Percentiles rank a stretch among this genome's conserved stretches.
Conservation (phyloP, 2,797 vertebrate genomes). For the Molossus alvarezi region DNA sequence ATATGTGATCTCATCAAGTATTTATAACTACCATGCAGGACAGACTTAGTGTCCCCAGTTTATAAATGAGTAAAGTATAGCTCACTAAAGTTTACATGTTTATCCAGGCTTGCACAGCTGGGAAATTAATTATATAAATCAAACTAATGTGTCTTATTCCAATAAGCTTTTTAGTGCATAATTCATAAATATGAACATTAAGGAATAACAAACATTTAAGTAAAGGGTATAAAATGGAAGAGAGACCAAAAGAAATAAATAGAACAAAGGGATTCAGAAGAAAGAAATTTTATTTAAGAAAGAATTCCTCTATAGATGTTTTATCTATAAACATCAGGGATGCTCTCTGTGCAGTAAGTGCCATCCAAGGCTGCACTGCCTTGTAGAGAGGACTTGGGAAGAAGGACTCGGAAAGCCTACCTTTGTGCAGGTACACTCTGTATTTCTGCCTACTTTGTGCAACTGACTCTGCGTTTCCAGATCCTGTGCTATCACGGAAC, state of each 20-base stretch:
- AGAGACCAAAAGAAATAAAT: not conserved
- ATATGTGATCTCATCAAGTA: not conserved
- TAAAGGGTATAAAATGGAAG: not conserved
- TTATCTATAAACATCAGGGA: not conserved
- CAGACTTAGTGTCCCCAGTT: not conserved
- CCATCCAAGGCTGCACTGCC: not conserved
- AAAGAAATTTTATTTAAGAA: not conserved
- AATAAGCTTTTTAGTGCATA: not conserved
- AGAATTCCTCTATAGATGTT: not conserved
- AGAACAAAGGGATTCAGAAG: not conserved
- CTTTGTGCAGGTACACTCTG: not conserved
- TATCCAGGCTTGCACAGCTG: not conserved
- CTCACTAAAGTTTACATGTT: not conserved
- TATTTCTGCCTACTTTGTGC: not conserved
- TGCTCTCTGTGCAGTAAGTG: not conserved
- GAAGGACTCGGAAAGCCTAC: not conserved
- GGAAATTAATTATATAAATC: constrained; percentile 9
- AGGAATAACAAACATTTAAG: not conserved
- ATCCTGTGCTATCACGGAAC: not conserved
- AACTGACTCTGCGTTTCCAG: not conserved
- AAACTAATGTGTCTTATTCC: constrained; percentile 30
- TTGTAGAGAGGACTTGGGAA: not conserved
- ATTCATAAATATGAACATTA: constrained; percentile 9
- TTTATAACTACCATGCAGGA: not conserved
- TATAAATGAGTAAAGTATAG: not conserved